Evolutionary conservation across 1,140 invertebrate genomes (phyloP).

Genomic region (Calosoma granatense): DNA sequence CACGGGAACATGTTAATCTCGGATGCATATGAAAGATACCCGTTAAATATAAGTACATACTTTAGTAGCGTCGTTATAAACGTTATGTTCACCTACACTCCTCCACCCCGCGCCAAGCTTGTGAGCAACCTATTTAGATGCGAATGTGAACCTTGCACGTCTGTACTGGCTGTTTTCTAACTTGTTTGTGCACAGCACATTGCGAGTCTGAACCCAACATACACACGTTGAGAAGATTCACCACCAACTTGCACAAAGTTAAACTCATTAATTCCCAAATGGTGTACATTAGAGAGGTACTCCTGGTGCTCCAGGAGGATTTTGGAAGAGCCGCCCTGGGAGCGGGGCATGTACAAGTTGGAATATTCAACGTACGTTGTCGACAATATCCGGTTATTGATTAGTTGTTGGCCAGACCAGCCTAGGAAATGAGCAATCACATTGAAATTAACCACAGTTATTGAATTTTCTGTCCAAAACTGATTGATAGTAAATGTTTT

Average conservation of each 20-base stretch:
- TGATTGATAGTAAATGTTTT: too few species aligned
- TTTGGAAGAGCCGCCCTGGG: too few species aligned
- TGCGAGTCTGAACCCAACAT: not conserved
- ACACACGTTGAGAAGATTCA: not conserved
- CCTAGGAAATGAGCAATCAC: not conserved
- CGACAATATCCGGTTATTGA: not conserved
- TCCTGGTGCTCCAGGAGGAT: not conserved
- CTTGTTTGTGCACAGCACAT: not conserved
- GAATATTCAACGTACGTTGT: not conserved
- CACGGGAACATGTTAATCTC: too few species aligned
- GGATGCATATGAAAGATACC: too few species aligned
- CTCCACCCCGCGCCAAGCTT: too few species aligned
- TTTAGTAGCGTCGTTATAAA: too few species aligned
- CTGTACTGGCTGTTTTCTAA: not conserved
- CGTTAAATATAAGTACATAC: too few species aligned
- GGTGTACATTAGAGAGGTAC: not conserved
- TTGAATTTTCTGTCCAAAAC: not conserved
- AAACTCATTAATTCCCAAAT: not conserved
- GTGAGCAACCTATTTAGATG: too few species aligned
- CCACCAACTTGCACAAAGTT: not conserved
- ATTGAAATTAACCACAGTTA: not conserved
- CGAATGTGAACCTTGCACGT: too few species aligned
- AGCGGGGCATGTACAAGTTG: not conserved
- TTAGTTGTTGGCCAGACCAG: not conserved
- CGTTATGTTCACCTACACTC: not conserved